Percentiles rank a stretch among this genome's conserved stretches.
Conservation (phyloP, 2,113 vertebrate genomes). For the Cyanistes caeruleus region DNA sequence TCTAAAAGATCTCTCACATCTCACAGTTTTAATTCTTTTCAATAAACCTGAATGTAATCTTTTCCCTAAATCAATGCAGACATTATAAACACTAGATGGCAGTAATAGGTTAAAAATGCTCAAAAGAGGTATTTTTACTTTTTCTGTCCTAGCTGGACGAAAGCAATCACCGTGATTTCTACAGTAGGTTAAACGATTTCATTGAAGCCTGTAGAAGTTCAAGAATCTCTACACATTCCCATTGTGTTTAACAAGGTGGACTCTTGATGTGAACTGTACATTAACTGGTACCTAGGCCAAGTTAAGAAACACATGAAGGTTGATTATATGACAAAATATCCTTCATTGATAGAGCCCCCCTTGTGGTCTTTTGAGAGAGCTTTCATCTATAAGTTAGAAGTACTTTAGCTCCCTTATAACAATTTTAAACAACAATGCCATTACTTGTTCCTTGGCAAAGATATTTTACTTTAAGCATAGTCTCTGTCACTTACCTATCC, state of each 20-base stretch:
- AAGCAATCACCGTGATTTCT: not conserved
- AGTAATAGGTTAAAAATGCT: conserved; percentile 33
- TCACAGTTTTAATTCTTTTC: not conserved
- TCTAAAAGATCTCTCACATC: not conserved
- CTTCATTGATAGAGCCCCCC: not conserved
- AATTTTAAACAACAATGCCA: not conserved
- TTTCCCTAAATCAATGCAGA: not conserved
- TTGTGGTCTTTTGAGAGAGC: not conserved
- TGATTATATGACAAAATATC: not conserved
- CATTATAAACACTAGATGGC: conserved; percentile 72
- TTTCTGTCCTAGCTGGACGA: not conserved
- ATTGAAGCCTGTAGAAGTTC: not conserved
- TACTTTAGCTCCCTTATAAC: not conserved
- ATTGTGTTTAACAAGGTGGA: not conserved
- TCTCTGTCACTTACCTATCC: not conserved
- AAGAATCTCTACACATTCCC: not conserved
- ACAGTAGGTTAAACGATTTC: not conserved
- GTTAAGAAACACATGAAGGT: not conserved
- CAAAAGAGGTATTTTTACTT: not conserved
- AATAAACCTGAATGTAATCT: not conserved
- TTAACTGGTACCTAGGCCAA: not conserved
- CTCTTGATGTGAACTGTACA: not conserved
- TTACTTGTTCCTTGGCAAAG: not conserved
- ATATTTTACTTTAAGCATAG: not conserved
- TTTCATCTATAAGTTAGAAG: not conserved